Base-by-base conservation (phyloP, 2,888 invertebrate species). In the Tachina grossa region DNA sequence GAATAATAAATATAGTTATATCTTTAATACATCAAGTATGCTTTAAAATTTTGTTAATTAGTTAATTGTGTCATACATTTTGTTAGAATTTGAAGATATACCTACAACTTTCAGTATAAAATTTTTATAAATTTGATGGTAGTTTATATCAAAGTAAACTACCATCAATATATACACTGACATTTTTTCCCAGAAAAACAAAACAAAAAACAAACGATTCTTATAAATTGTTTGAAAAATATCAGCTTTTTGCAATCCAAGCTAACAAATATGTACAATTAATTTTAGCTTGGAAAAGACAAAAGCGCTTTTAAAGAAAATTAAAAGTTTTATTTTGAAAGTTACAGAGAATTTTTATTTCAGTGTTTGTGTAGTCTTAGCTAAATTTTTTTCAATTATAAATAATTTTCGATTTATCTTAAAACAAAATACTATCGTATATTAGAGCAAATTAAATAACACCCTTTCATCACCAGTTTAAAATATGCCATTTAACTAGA, bases 311-410 rank as follows among this genome's bases (percentile, higher is more conserved):
- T 11, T 5, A 22, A 22, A 57, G 57, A 57, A 57, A 43, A 2
- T 45, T 55, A 0, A 1, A 43, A 45, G n/a, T 49, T 51, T 66
- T 66, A 66, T 53, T 53, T 14, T 41, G 53, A 53, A 31, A 31
- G 31, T 11, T 51, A 31, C 9, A 11, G 22, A 22, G 16, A 14
- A 19, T 11, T 13, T 43, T 57, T 76, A 45, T 13, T 75, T 83
- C 59, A 72, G 66, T 78, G 77, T 78, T 66, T 83, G 72, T 74
- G 83, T 83, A 83, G 83, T 53, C n/a, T 76, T 82, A 69, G 71
- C 68, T 65, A 59, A 11, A 71, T 78, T 74, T 41, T 39, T 22
- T 43, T 55, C 14, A 75, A 16, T 49, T 47, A 57, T 72, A 66
- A 43, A 1, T 72, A 66, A 43, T 47, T 66, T 74, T 51, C 45